Evolutionary conservation across 2,797 vertebrate species (phyloP).

Genomic region (Psittacula derbiana): DNA sequence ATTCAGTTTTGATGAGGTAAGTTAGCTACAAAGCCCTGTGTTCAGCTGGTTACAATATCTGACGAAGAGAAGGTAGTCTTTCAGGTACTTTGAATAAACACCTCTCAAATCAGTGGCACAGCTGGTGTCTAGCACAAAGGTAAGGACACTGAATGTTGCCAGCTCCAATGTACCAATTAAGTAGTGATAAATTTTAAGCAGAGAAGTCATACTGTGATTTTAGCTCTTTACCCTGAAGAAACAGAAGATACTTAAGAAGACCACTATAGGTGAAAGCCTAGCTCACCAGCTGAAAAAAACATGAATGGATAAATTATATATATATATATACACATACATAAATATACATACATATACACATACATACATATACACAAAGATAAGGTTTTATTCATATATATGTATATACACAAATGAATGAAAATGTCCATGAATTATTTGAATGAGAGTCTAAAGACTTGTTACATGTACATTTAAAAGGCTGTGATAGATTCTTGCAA

Average conservation of each 20-base stretch:
- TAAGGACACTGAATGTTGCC: not conserved
- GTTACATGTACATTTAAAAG: not conserved
- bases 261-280: not conserved
- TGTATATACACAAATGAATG: not conserved
- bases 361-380: fast-evolving
- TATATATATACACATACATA: not conserved
- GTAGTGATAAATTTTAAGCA: not conserved
- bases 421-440: not conserved
- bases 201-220: not conserved
- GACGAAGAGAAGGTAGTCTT: not conserved
- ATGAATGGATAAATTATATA: not conserved
- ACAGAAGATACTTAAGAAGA: not conserved
- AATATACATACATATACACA: fast-evolving
- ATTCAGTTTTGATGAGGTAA: not conserved
- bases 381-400: not conserved
- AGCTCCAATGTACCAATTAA: not conserved
- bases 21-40: not conserved
- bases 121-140: not conserved
- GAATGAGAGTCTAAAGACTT: not conserved
- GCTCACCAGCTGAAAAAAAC: not conserved
- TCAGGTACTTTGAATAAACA: not conserved
- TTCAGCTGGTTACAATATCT: not conserved
- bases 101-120: not conserved
- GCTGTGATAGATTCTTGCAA: not conserved
- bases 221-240: not conserved